phyloP scores from a whole-genome alignment of 2,797 vertebrate genomes.

The Catharus ustulatus region DNA sequence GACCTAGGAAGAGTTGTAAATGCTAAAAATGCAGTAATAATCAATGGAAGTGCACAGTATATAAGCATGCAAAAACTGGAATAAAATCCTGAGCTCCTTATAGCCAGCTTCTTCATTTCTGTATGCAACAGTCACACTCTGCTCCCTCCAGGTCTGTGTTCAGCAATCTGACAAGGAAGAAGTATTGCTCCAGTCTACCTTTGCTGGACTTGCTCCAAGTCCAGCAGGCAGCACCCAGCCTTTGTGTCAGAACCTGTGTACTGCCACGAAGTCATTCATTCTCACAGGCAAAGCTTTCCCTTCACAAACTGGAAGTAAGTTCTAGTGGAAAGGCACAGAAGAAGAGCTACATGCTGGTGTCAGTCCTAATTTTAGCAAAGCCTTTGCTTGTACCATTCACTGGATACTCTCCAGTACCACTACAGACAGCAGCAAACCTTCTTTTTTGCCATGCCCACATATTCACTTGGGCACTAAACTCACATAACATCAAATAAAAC shows the following conservation, averaged over 20 bases:
- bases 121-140: background rate
- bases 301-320: background rate
- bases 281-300: background rate
- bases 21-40: background rate
- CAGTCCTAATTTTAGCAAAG: background rate
- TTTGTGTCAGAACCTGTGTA: background rate
- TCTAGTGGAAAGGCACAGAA: background rate
- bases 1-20: background rate
- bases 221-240: background rate
- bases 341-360: background rate
- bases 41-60: background rate
- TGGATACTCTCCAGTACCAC: background rate
- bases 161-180: background rate
- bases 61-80: background rate
- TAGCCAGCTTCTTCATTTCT: background rate
- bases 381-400: background rate
- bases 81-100: background rate
- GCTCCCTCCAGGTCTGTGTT: background rate
- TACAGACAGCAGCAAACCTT: background rate
- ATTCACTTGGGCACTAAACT: background rate
- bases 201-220: background rate
- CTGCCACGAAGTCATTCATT: background rate
- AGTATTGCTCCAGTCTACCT: background rate
- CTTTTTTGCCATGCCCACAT: background rate
- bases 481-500: background rate